Conservation (phyloP, 2,888 invertebrate genomes). For the Slavum lentiscoides region DNA sequence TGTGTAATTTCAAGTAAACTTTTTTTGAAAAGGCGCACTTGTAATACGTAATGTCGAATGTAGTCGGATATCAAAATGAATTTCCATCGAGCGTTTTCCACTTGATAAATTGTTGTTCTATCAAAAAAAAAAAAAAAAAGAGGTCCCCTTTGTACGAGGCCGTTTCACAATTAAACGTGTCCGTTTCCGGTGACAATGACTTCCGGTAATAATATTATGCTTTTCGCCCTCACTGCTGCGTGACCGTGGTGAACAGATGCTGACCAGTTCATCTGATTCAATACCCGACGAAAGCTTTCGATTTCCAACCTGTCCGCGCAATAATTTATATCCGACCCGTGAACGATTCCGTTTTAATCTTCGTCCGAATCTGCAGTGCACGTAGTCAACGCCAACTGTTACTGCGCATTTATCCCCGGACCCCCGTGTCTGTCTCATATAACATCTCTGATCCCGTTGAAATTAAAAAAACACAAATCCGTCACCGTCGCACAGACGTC, state of each 20-base stretch:
- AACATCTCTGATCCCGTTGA: background rate
- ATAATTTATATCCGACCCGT: slow-evolving; percentile 33
- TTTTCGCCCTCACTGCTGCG: background rate
- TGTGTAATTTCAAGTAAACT: background rate
- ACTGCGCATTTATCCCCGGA: background rate
- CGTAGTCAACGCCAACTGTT: slow-evolving; percentile 28
- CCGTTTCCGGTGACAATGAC: slow-evolving; percentile 35
- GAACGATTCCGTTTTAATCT: slow-evolving; percentile 21
- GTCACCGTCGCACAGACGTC: no score
- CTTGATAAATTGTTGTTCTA: slow-evolving; percentile 21
- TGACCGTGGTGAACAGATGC: slow-evolving; percentile 10
- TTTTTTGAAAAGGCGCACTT: background rate
- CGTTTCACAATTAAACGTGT: slow-evolving; percentile 37
- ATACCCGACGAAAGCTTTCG: slow-evolving; percentile 8
- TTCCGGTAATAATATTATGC: slow-evolving; percentile 41
- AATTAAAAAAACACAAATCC: background rate
- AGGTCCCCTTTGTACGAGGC: background rate
- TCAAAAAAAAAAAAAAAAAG: background rate
- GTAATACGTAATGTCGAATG: background rate
- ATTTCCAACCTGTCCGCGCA: slow-evolving; percentile 34
- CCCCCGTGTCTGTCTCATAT: background rate
- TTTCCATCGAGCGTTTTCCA: background rate
- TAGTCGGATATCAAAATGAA: slow-evolving; percentile 13
- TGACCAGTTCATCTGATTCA: slow-evolving; percentile 9
- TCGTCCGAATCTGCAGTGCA: background rate